phyloP scores from a whole-genome alignment of 2,113 vertebrate species.

The Aix galericulata region DNA sequence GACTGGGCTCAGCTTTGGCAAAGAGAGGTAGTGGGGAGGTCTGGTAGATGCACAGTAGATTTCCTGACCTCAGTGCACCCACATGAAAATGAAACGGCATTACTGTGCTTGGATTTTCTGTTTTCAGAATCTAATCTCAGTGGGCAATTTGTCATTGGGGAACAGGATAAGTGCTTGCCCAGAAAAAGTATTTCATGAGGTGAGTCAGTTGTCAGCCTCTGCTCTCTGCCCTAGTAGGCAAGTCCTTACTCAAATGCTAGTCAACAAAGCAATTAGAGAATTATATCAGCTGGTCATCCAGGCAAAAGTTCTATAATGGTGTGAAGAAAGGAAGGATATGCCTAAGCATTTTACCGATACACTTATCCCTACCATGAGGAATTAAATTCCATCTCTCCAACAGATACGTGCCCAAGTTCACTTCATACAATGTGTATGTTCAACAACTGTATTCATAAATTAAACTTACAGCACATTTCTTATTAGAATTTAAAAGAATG shows the following conservation, averaged over 20 bases:
- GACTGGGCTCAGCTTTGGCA: not conserved
- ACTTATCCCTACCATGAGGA: not conserved
- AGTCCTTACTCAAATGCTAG: conserved; percentile 21
- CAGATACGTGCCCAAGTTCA: conserved; percentile 13
- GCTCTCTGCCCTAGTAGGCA: not conserved
- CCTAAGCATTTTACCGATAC: not conserved
- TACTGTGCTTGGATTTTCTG: not conserved
- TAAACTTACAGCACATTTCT: not conserved
- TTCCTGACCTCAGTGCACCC: not conserved
- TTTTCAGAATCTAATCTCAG: not conserved
- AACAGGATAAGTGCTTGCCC: conserved; percentile 1
- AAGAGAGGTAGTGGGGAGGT: not conserved
- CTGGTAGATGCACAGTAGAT: not conserved
- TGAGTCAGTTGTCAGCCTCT: not conserved
- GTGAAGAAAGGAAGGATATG: conserved; percentile 31
- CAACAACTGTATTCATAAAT: not conserved
- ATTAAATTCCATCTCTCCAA: not conserved
- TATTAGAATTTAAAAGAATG: conserved; percentile 18
- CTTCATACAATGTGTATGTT: not conserved
- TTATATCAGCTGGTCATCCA: not conserved
- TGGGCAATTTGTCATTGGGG: not conserved
- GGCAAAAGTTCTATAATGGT: not conserved
- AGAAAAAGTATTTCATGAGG: not conserved
- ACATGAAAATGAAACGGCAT: not conserved
- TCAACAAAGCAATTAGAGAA: conserved; percentile 12